These are phyloP conservation scores for Heteromyza rotundicornis DNA, from an alignment of 2,888 invertebrate genomes.

Conservation along the genomic window DNA sequence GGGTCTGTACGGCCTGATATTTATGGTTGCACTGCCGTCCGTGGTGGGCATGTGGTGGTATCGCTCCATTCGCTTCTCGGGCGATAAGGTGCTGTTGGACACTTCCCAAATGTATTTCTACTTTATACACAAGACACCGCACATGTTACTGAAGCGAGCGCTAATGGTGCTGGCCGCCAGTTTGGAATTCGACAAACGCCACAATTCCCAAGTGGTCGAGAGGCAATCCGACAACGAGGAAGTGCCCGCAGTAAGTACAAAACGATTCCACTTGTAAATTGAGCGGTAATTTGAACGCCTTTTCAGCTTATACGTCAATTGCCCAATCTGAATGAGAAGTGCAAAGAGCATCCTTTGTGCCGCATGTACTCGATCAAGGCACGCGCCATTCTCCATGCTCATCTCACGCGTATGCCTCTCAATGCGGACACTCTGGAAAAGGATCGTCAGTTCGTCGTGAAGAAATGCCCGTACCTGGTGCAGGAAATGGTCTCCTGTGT, in stretches of 20 bases:
- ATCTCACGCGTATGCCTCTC: constrained; percentile 83
- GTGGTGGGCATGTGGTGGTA: constrained; percentile 98
- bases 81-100: constrained; percentile 94
- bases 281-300: neutral
- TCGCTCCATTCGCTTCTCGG: constrained; percentile 94
- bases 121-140: constrained; percentile 94
- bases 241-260: constrained; percentile 78
- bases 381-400: constrained; percentile 93
- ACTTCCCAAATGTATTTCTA: constrained; percentile 97
- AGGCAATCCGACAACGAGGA: constrained; percentile 93
- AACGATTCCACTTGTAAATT: neutral
- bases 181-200: constrained; percentile 91
- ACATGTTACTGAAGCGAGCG: constrained; percentile 92
- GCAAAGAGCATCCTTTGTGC: constrained; percentile 93
- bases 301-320: constrained; percentile 86
- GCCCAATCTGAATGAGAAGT: constrained; percentile 92
- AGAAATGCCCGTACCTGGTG: constrained; percentile 92
- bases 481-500: constrained; percentile 98
- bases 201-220: constrained; percentile 93
- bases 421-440: constrained; percentile 81
- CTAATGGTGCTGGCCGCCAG: constrained; percentile 97
- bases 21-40: constrained; percentile 95
- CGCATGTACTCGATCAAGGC: constrained; percentile 92
- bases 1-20: constrained; percentile 92
- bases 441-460: constrained; percentile 83